These are phyloP conservation scores for Podocnemis expansa DNA, from an alignment of 2,113 vertebrate genomes.

Conservation along the genomic window DNA sequence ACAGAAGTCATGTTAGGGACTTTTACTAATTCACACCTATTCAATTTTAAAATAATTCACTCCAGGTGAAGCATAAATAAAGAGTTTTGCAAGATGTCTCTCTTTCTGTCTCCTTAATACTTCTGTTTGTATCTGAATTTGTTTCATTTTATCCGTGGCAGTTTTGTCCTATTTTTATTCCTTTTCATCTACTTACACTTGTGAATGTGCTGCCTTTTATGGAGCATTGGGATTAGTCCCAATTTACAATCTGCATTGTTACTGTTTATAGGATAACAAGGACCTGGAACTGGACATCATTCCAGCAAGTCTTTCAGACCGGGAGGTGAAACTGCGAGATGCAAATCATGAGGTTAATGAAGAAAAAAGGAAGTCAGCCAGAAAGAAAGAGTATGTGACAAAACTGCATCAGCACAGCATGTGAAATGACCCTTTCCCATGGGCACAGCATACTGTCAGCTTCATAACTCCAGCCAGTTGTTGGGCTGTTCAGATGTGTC, in stretches of 20 bases:
- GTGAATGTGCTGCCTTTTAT: neutral
- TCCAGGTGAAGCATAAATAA: neutral
- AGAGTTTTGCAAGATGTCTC: neutral
- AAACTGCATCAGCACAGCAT: neutral
- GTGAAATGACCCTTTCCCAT: neutral
- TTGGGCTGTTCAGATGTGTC: neutral
- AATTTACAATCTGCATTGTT: neutral
- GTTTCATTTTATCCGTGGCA: neutral
- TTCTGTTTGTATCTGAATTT: neutral
- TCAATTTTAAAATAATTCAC: neutral
- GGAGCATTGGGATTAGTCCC: neutral
- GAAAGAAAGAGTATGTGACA: constrained; percentile 95
- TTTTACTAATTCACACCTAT: neutral
- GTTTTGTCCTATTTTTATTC: neutral
- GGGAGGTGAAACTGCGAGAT: constrained; percentile 93
- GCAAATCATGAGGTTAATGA: constrained; percentile 95
- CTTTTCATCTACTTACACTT: neutral
- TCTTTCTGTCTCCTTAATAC: neutral
- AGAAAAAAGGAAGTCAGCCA: constrained; percentile 96
- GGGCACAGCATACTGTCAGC: neutral
- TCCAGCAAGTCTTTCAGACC: constrained; percentile 94
- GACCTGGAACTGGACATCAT: constrained; percentile 96
- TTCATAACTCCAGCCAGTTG: neutral
- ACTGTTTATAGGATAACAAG: constrained; percentile 87
- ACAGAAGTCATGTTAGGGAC: neutral